Base-by-base conservation (phyloP, 2,113 vertebrate genomes). In the Petroica traversi region DNA sequence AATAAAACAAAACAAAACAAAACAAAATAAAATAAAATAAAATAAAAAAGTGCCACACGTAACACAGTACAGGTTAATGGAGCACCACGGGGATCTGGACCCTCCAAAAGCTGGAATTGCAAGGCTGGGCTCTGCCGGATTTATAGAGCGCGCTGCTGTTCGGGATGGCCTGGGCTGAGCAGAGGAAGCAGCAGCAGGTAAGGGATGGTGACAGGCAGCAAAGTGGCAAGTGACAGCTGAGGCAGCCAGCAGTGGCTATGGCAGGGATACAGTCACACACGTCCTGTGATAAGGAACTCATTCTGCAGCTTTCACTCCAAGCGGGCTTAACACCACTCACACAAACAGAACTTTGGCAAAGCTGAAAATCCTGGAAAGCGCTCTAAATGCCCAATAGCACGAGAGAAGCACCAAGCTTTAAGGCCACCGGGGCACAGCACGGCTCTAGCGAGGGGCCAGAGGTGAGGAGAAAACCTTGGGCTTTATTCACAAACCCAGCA, bases 171-270 rank as follows among this genome's bases (percentile, higher is more conserved):
- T 34, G 4, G 8, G 40, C 69, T 23, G 40, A 52, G 8, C 5
- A 55, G 14, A 48, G 48, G 36, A 67, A 29, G 22, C 33, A 52
- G 6, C 2, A 57, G 25, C 16, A 76, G n/a, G 10, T 5, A 19
- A 52, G 61, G 66, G 74, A 57, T 49, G 4, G 2, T 76, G 58
- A 64, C 57, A 68, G 54, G 58, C 62, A 83, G 40, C 62, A 63
- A 46, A 36, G 31, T 3, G 19, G 14, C 4, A 0, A 38, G 55
- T 71, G 64, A 40, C 40, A 87, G 10, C 16, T 0, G 0, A 7
- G 48, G 24, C 41, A 54, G 33, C 38, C 57, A 81, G 63, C 5
- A 1, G 69, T 14, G 81, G 28, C 43, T 89, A 33, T 38, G 71
- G 78, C 34, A 62, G 45, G 18, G 33, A 46, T 26, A 4, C 0